These are phyloP conservation scores for Alosa sapidissima DNA, from an alignment of 2,797 vertebrate genomes.

Conservation along the genomic window DNA sequence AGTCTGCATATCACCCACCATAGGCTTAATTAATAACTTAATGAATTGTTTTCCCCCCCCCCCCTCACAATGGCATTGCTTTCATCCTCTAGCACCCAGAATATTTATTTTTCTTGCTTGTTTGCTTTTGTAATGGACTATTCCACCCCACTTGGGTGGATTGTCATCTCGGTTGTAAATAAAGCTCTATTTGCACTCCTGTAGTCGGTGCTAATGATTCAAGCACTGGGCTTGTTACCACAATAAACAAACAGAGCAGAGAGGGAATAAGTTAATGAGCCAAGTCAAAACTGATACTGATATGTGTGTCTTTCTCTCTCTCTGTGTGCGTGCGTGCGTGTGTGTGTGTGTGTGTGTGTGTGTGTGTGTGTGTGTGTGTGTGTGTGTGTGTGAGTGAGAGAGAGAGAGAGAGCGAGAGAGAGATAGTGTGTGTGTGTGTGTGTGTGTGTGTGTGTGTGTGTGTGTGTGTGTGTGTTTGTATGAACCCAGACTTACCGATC, in stretches of 20 bases:
- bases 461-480: no score
- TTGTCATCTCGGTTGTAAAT: background rate
- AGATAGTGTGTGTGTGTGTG: background rate
- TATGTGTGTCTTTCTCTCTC: background rate
- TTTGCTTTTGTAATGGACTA: background rate
- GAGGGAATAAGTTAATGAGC: constrained; percentile 4
- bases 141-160: background rate
- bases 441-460: background rate
- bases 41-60: background rate
- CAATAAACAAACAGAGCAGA: background rate
- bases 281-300: background rate
- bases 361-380: background rate
- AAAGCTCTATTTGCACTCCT: background rate
- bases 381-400: background rate
- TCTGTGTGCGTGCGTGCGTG: background rate
- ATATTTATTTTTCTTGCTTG: background rate
- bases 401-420: no score
- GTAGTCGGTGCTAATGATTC: background rate
- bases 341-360: background rate
- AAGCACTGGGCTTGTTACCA: background rate
- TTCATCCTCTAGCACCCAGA: background rate
- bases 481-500: constrained; percentile 75
- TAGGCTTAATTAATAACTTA: background rate
- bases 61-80: background rate
- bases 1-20: background rate